phyloP scores from a whole-genome alignment of 2,888 invertebrate genomes.

The Ptychoptera contaminata region DNA sequence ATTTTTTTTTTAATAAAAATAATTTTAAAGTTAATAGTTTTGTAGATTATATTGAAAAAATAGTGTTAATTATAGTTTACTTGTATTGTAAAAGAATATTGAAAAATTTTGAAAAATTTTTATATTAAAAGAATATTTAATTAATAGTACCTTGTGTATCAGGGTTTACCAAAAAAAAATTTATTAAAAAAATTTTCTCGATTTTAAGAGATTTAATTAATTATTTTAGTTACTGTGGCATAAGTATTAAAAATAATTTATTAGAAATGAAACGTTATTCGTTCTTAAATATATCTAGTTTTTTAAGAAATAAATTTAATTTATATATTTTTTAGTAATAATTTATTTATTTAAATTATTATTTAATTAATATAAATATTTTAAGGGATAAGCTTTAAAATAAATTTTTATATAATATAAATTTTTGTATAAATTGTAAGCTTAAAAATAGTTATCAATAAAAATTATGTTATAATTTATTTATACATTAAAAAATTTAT shows the following conservation, averaged over 20 bases:
- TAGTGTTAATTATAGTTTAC: constrained; percentile 36
- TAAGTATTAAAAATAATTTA: constrained; percentile 43
- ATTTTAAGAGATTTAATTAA: constrained; percentile 45
- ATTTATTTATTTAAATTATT: constrained; percentile 21
- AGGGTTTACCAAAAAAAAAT: constrained; percentile 43
- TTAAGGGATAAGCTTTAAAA: constrained; percentile 44
- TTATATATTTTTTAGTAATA: constrained; percentile 21
- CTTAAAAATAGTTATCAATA: constrained; percentile 40
- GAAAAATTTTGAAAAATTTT: constrained; percentile 34
- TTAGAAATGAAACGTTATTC: constrained; percentile 49
- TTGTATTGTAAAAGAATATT: constrained; percentile 41
- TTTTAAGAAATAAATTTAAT: constrained; percentile 45
- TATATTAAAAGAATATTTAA: constrained; percentile 38
- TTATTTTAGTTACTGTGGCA: constrained; percentile 40
- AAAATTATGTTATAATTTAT: constrained; percentile 34
- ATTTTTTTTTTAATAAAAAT: constrained; percentile 27
- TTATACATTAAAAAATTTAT: constrained; percentile 31
- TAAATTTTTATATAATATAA: constrained; percentile 36
- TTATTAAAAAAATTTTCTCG: constrained; percentile 36
- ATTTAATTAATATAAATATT: constrained; percentile 31
- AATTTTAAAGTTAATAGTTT: constrained; percentile 30
- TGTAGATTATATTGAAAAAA: constrained; percentile 37
- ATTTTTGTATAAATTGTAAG: constrained; percentile 33
- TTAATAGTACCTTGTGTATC: constrained; percentile 57
- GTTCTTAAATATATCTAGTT: constrained; percentile 52